phyloP scores from a whole-genome alignment of 1,140 invertebrate genomes.

The Drosophila sp. region DNA sequence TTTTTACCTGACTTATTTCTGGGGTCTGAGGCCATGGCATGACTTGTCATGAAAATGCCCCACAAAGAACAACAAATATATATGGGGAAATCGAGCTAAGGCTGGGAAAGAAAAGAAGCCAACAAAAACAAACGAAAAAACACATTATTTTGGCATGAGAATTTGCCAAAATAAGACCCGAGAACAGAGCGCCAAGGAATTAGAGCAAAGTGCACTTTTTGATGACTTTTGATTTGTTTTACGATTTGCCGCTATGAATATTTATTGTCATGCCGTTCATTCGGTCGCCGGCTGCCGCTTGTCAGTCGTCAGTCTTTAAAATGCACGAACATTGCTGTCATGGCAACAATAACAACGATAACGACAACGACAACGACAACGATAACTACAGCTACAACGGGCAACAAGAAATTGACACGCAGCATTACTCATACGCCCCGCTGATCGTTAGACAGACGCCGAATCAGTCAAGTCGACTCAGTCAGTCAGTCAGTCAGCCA shows the following conservation, averaged over 20 bases:
- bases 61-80: conserved; percentile 10
- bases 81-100: neutral
- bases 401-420: conserved; percentile 46
- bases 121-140: neutral
- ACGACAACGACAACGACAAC: conserved; percentile 17
- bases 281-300: conserved; percentile 33
- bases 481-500: neutral
- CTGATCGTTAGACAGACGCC: conserved; percentile 3
- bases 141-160: conserved; percentile 23
- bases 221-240: conserved; percentile 83
- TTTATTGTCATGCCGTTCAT: conserved; percentile 70
- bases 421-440: conserved; percentile 52
- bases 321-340: conserved; percentile 71
- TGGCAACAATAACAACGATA: conserved; percentile 55
- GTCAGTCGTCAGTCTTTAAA: conserved; percentile 69
- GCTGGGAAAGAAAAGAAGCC: neutral
- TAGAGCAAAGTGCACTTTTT: conserved; percentile 82
- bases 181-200: conserved; percentile 48
- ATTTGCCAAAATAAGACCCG: conserved; percentile 25
- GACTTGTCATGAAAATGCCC: conserved; percentile 63
- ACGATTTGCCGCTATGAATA: conserved; percentile 78
- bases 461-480: neutral
- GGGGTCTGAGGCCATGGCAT: conserved; percentile 52
- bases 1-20: conserved; percentile 35
- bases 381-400: conserved; percentile 22